Evolutionary conservation across 2,113 vertebrate genomes (phyloP), one percentile per base, ranked within the genome.

Genomic region (Pelusios castaneus): DNA sequence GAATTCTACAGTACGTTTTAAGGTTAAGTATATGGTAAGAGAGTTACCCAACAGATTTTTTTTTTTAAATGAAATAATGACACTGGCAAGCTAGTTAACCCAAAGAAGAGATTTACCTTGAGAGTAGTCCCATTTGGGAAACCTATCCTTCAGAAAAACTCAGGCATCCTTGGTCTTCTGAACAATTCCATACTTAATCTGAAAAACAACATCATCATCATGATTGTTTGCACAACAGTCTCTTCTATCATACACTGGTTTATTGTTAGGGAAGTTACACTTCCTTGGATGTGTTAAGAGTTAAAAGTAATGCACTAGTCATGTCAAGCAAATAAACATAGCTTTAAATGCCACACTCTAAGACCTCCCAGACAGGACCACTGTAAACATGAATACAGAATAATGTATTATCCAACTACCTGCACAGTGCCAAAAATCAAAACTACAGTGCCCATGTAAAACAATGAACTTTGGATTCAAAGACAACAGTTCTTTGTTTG

Each of bases 81-180:
- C 43, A 43, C 17, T 67, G 38, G 43, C 38, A 11, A 43, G 38
- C 5, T 75, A 75, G 70, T 75, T 25, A 24, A 41, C 24, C 38
- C 41, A 81, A 80, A 90, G 29, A 85, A 87, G 45, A 77, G 13
- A 87, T 90, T 94, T 97, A 96, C 96, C 93, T 97, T 94, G 81
- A 91, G 78, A 82, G 49, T 55, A 55, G 85, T 96, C 92, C 95
- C 92, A 95, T 92, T 77, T 47, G 85, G 79, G 89, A 97, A 88
- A 21, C 24, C 87, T 38, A 93, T 88, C 83, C 86, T 96, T 96
- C 92, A 97, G 81, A 79, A 90, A 52, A 85, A 77, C 90, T 94
- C 91, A n/a, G 90, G 96, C 84, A 43, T 21, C 86, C 22, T 73
- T 52, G 73, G 81, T 92, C 78, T 94, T 75, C 84, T 86, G 85